These are phyloP conservation scores for Notodonta dromedarius DNA, from an alignment of 2,888 invertebrate genomes.

Conservation along the genomic window DNA sequence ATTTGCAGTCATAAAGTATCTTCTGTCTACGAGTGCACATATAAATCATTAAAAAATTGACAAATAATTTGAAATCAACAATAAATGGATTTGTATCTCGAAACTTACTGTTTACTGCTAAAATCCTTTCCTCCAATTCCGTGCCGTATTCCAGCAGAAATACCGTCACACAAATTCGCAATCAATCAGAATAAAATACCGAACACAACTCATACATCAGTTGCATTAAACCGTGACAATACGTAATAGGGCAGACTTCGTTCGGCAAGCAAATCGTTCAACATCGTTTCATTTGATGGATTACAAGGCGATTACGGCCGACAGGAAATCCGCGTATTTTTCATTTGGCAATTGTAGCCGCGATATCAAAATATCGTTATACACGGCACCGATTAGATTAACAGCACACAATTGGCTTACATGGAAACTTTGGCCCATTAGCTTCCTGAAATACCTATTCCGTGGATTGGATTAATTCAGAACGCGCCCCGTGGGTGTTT, in stretches of 20 bases:
- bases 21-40: no score
- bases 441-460: constrained; percentile 59
- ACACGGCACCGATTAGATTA: constrained; percentile 81
- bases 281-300: constrained; percentile 76
- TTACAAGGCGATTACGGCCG: constrained; percentile 74
- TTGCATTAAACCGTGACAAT: constrained; percentile 71
- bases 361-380: constrained; percentile 75
- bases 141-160: neutral
- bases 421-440: constrained; percentile 74
- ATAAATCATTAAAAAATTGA: no score
- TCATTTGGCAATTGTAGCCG: constrained; percentile 76
- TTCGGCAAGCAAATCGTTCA: constrained; percentile 57
- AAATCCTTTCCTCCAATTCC: neutral
- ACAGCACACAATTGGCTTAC: constrained; percentile 78
- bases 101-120: no score
- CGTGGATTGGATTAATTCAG: constrained; percentile 71
- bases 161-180: constrained; percentile 28
- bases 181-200: constrained; percentile 56
- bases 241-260: constrained; percentile 59
- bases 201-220: constrained; percentile 61
- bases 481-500: constrained; percentile 61
- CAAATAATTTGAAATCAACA: no score
- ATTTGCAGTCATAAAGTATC: no score
- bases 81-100: no score
- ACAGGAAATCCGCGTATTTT: constrained; percentile 81